Evolutionary conservation across 1,140 invertebrate species (phyloP), one percentile per base, ranked within the genome.

Genomic region (Colletes latitarsis): DNA sequence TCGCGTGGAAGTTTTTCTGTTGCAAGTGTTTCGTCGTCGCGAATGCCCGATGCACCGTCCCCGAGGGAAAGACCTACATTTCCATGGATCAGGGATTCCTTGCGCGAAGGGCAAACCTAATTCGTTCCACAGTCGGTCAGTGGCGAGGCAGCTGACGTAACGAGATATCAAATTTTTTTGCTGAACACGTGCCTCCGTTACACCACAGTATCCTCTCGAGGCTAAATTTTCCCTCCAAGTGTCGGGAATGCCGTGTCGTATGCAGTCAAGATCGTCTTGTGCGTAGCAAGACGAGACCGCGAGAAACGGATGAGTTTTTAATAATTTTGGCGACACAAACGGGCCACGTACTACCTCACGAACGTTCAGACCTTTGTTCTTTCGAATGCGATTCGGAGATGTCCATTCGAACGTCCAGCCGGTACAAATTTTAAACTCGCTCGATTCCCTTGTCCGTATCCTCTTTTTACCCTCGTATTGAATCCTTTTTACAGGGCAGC

Each of bases 61-160:
- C 1, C 12, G n/a, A 17, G n/a, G 15, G n/a, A 41, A 2, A 21
- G 21, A 17, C 3, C 1, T 58, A 67, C 14, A 49, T 66, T 81
- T 85, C 77, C 72, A 81, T n/a, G 84, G 84, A 53, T 85, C 84
- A 14, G 84, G 84, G 21, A 85, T 85, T 12, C 84, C 84, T 63
- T 85, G 84, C 5, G 17, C n/a, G 3, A 85, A 58, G 17, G 77
- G 69, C 14, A 85, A 57, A 15, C 84, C 77, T 3, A 76, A 15
- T 1, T 83, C 67, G 14, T 64, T 85, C 84, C 84, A 85, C 4
- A 85, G 19, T 14, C 5, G 57, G 4, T 83, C 62, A 8, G 84
- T 85, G 19, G 75, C 64, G 21, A 64, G 9, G 6, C 57, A 70
- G 49, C 82, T 81, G 17, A 67, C 21, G 60, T 52, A 81, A 39